Conservation (phyloP, 64 coral and sea anemone species). For the Orbicella faveolata region DNA sequence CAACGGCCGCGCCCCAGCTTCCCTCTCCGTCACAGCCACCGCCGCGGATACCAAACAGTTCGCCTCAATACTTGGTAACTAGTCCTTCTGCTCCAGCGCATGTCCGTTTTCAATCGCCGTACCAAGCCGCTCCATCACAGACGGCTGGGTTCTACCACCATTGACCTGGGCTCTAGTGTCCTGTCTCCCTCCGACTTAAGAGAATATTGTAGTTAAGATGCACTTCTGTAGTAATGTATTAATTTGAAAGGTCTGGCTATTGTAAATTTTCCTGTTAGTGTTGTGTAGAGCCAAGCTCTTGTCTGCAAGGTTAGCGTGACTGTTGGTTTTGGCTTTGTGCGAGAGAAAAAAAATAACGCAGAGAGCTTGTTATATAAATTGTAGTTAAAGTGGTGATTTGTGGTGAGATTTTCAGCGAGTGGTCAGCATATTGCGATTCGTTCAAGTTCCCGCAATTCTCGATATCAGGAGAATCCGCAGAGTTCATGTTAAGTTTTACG, state of each 20-base stretch:
- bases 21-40: slow-evolving; percentile 39
- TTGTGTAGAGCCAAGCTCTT: slow-evolving; percentile 45
- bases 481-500: slow-evolving; percentile 27
- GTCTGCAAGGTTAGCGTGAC: neutral
- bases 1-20: slow-evolving; percentile 28
- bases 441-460: slow-evolving; percentile 17
- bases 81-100: slow-evolving; percentile 36
- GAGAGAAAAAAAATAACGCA: neutral
- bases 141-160: slow-evolving; percentile 42
- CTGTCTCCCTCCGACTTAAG: neutral
- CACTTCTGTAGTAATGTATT: neutral
- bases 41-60: slow-evolving; percentile 28
- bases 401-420: slow-evolving; percentile 32
- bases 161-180: neutral
- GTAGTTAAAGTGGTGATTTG: slow-evolving; percentile 29
- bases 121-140: slow-evolving; percentile 41
- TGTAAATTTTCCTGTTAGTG: neutral
- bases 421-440: neutral
- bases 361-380: slow-evolving; percentile 11
- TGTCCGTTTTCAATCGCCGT: slow-evolving; percentile 39
- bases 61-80: slow-evolving; percentile 29
- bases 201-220: slow-evolving; percentile 5
- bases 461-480: neutral
- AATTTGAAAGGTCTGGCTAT: neutral
- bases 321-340: neutral